A percentile compares a stretch with the other conserved stretches of the same genome.
Evolutionary conservation across 1,140 invertebrate species (phyloP).

Genomic region (Drosophila athabasca): DNA sequence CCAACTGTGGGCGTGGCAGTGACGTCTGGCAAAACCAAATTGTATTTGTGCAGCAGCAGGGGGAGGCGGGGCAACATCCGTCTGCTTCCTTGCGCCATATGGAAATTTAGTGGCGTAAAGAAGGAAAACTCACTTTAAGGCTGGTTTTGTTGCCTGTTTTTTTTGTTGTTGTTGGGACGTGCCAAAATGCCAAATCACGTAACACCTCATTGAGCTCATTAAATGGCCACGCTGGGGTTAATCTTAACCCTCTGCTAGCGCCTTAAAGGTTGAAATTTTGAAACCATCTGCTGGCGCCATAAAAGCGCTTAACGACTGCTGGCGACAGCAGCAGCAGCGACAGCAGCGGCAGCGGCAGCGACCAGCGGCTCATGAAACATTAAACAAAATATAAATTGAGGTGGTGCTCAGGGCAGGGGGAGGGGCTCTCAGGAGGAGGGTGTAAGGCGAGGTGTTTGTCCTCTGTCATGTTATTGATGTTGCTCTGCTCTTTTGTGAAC

Average conservation of each 20-base stretch:
- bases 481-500: slow-evolving; percentile 24
- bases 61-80: slow-evolving; percentile 55
- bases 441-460: slow-evolving; percentile 21
- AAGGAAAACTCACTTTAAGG: slow-evolving; percentile 30
- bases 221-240: slow-evolving; percentile 55
- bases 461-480: slow-evolving; percentile 63
- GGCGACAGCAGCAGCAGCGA: slow-evolving; percentile 14
- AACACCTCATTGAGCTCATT: slow-evolving; percentile 72
- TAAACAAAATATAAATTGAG: slow-evolving; percentile 43
- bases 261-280: slow-evolving; percentile 29
- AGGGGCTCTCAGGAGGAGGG: neutral
- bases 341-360: slow-evolving; percentile 21
- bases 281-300: slow-evolving; percentile 28
- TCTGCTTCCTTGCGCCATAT: slow-evolving; percentile 52
- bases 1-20: slow-evolving; percentile 3
- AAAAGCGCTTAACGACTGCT: slow-evolving; percentile 42
- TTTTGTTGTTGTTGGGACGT: slow-evolving; percentile 30
- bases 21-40: slow-evolving; percentile 54
- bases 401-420: neutral
- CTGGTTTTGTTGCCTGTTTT: too few species aligned
- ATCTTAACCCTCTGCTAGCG: slow-evolving; percentile 1
- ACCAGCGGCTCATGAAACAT: slow-evolving; percentile 58
- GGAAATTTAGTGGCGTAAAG: slow-evolving; percentile 7
- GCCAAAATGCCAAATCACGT: slow-evolving; percentile 66
- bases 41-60: slow-evolving; percentile 54